These are phyloP conservation scores for Ligdia adustata DNA, from an alignment of 2,888 invertebrate genomes.

Conservation along the genomic window DNA sequence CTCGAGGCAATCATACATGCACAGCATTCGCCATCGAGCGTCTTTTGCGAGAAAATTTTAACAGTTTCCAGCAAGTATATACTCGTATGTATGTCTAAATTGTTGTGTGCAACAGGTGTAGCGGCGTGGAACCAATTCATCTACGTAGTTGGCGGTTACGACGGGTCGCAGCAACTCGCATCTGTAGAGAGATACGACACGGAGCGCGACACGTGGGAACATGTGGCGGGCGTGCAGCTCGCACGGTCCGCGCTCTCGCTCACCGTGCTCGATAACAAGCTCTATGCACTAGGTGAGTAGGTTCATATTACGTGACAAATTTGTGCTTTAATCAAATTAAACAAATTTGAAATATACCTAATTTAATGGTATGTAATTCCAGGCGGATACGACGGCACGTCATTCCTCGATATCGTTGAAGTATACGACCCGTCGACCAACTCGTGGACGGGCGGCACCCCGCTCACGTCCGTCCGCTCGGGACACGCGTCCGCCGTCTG, in stretches of 20 bases:
- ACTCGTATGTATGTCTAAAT: no score
- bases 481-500: constrained; percentile 97
- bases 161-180: constrained; percentile 91
- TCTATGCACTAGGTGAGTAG: constrained; percentile 92
- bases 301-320: not conserved
- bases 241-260: constrained; percentile 95
- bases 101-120: constrained; percentile 82
- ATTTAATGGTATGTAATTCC: constrained; percentile 34
- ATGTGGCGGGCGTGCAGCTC: constrained; percentile 89
- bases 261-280: constrained; percentile 92
- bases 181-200: constrained; percentile 95
- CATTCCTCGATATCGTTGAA: constrained; percentile 94
- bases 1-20: no score
- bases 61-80: no score
- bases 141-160: constrained; percentile 98
- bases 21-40: no score
- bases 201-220: constrained; percentile 91
- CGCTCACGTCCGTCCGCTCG: constrained; percentile 93
- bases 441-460: constrained; percentile 90
- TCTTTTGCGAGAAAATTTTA: no score
- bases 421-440: constrained; percentile 92
- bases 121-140: constrained; percentile 93
- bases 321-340: no score
- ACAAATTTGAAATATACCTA: not conserved
- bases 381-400: constrained; percentile 96